A percentile compares a stretch with the other conserved stretches of the same genome.
Evolutionary conservation across 2,888 invertebrate species (phyloP).

Genomic region (Athrips mouffetella): DNA sequence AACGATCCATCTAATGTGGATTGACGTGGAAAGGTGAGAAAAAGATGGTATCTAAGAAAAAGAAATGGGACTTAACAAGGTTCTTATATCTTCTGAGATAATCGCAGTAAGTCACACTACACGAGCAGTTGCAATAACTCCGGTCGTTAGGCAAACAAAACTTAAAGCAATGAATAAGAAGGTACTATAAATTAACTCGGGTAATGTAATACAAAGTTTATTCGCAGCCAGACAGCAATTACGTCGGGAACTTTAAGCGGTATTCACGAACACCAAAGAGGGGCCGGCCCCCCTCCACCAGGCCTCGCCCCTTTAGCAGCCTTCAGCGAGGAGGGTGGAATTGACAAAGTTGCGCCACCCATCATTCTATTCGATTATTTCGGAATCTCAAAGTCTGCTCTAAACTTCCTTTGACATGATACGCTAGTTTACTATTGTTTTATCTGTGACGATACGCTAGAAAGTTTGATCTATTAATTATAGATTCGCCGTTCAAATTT

Average conservation of each 20-base stretch:
- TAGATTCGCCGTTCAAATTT: conserved; percentile 35
- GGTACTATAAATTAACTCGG: conserved; percentile 71
- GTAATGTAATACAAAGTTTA: conserved; percentile 76
- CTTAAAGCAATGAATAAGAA: conserved; percentile 67
- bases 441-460: no score
- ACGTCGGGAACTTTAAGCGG: conserved; percentile 69
- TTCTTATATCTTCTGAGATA: conserved; percentile 10
- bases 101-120: conserved; percentile 13
- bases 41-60: conserved; percentile 8
- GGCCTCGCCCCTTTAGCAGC: conserved; percentile 44
- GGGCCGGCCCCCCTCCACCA: conserved; percentile 33
- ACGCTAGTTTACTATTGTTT: no score
- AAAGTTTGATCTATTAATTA: conserved; percentile 30
- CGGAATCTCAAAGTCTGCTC: conserved; percentile 51
- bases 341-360: conserved; percentile 61
- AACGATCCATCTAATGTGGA: conserved; percentile 25
- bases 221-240: conserved; percentile 74
- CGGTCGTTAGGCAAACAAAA: conserved; percentile 41
- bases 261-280: conserved; percentile 69
- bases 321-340: conserved; percentile 55
- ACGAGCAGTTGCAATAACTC: conserved; percentile 41
- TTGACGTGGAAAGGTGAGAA: conserved; percentile 26
- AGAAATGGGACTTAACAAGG: conserved; percentile 12
- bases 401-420: conserved; percentile 52
- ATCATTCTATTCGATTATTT: conserved; percentile 58